Conservation (phyloP, 1,140 invertebrate genomes). For the Bombus fervidus region DNA sequence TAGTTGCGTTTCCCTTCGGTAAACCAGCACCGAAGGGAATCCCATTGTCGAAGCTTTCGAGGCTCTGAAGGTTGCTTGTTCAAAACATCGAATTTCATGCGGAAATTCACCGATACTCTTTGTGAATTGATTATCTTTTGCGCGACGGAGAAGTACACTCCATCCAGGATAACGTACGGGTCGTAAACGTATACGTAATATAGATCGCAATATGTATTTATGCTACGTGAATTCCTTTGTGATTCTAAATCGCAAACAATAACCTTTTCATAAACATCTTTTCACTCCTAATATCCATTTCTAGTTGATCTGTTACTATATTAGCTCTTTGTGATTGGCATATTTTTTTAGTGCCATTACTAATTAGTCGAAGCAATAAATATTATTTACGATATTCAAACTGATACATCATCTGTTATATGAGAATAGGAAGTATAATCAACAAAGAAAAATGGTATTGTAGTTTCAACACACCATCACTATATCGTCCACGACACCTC, state of each 20-base stretch:
- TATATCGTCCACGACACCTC: neutral
- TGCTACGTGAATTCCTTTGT: no score
- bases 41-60: slow-evolving; percentile 17
- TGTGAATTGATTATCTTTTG: neutral
- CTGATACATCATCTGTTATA: neutral
- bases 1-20: slow-evolving; percentile 31
- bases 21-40: slow-evolving; percentile 16
- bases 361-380: no score
- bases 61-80: slow-evolving; percentile 6
- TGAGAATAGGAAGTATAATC: neutral
- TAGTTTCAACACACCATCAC: neutral
- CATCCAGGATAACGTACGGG: no score
- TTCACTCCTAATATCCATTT: no score
- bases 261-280: no score
- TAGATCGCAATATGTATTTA: no score
- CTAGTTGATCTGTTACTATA: no score
- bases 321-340: no score
- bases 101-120: neutral
- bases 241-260: no score
- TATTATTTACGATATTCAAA: no score
- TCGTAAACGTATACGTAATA: no score
- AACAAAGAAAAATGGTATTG: neutral
- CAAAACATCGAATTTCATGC: slow-evolving; percentile 26
- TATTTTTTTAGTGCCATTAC: no score
- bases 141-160: neutral